Evolutionary conservation across 2,888 invertebrate genomes (phyloP), one percentile per base, ranked within the genome.

Genomic region (Platycheirus albimanus): DNA sequence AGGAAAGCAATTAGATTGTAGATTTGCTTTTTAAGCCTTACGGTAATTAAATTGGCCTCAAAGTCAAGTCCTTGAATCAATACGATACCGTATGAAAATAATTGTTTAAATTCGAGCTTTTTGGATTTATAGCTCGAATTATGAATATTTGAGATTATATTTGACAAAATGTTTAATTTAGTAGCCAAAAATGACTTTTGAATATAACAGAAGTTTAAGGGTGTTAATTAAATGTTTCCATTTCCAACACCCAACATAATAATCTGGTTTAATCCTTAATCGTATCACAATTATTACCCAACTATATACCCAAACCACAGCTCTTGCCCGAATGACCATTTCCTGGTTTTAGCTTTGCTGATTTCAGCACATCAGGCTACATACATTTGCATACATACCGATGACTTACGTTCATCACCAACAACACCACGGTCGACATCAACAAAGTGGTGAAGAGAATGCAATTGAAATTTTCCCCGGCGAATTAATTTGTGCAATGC

Each of bases 401-500:
- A n/a, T n/a, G n/a, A n/a, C n/a, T n/a, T n/a, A n/a, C n/a, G n/a
- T n/a, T 30, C 10, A 17, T 66, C 66, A 66, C 47, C 43, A 20
- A 17, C 19, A n/a, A 19, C 33, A 33, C 2, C 33, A 30, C 6
- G 6, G 51, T 52, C n/a, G 24, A n/a, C 43, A 33, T 58, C 38
- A 66, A 13, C 64, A 33, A 66, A 38, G 51, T 67, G 71, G 17
- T 30, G 17, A 76, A 66, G 58, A 54, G 66, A 67, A 52, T 72
- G 76, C 81, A 77, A 81, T 81, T 61, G 67, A 72, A 75, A 70
- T 51, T 67, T 77, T 76, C 66, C 47, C 61, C 52, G 71, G 36
- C 63, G 49, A 49, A 66, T 81, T 77, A 77, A 77, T 76, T 77
- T 77, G 67, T 77, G 66, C 71, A 71, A 54, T 72, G 77, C 77